Conservation (phyloP, 2,113 vertebrate genomes). For the Eudorcas thomsonii region DNA sequence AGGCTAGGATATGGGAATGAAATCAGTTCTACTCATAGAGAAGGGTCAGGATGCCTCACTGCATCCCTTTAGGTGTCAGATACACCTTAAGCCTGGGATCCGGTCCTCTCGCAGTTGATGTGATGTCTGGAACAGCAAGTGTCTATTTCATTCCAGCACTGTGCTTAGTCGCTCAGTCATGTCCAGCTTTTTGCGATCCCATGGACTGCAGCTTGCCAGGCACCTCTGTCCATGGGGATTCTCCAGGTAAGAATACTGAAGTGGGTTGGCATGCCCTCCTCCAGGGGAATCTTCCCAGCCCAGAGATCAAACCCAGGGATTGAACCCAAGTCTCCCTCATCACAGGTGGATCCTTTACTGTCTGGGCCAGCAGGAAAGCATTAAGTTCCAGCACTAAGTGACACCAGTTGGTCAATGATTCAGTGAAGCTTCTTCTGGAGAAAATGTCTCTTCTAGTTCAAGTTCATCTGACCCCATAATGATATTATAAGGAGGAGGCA, state of each 20-base stretch:
- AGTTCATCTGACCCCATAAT: not conserved
- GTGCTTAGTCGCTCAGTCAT: not conserved
- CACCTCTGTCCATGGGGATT: not conserved
- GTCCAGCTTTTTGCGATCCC: not conserved
- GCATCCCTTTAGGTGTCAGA: not conserved
- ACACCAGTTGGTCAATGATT: not conserved
- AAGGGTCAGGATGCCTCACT: not conserved
- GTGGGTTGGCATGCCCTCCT: not conserved
- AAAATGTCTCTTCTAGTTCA: not conserved
- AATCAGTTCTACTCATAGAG: not conserved
- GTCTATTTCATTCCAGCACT: not conserved
- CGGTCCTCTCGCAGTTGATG: not conserved
- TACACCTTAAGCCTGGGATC: not conserved
- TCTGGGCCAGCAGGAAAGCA: not conserved
- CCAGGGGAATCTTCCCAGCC: not conserved
- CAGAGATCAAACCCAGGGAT: not conserved
- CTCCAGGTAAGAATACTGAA: not conserved
- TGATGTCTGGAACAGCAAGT: not conserved
- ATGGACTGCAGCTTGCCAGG: not conserved
- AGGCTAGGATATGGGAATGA: not conserved
- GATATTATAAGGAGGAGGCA: not conserved
- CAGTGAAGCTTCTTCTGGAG: not conserved
- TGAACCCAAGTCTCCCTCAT: not conserved
- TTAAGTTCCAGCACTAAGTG: not conserved
- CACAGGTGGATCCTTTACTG: fast-evolving